Base-by-base conservation (phyloP, 1,140 invertebrate genomes). In the Asobara japonica region DNA sequence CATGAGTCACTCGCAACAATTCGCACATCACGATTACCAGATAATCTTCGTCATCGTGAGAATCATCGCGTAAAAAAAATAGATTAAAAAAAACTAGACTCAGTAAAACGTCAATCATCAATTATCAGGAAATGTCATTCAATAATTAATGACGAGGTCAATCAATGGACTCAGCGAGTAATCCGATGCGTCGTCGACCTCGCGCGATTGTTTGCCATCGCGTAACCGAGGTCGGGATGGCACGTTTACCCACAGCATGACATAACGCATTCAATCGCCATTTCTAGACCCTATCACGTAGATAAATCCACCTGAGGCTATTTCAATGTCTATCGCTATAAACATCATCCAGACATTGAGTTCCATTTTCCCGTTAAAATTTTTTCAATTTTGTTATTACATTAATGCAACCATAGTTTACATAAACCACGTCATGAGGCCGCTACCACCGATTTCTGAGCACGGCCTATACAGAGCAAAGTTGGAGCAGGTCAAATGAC, bases 1-100 rank as follows among this genome's bases (percentile, higher is more conserved):
- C 45, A 56, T 69, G 45, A 69, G 20, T 69, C 66, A 69, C 22
- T 38, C 1, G n/a, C 22, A 33, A 33, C 22, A 33, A 69, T 69
- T 33, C 2, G 1, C 33, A 56, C 30, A 30, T 22, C 48, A 69
- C 66, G 45, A 69, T 69, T 69, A 8, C 66, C 66, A 60, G 51
- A 56, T 56, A 56, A 25, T 25, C 18, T 1, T 22, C 22, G 51
- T 5, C 51, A 27, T 56, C 20, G 11, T 1, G n/a, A 45, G 16
- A 45, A 10, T 4, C 18, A 2, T 4, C 22, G 7, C 20, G 20
- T 56, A 11, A 22, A 13, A 18, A 6, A 2, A 18, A 16, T 6
- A 22, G 20, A 27, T 56, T 4, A 27, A 27, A 56, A 56, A 56
- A 36, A 36, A n/a, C n/a, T n/a, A n/a, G n/a, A n/a, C 18, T 45